Percentiles rank a stretch among this genome's conserved stretches.
Evolutionary conservation across 2,113 vertebrate species (phyloP).

Genomic region (Vicugna pacos): DNA sequence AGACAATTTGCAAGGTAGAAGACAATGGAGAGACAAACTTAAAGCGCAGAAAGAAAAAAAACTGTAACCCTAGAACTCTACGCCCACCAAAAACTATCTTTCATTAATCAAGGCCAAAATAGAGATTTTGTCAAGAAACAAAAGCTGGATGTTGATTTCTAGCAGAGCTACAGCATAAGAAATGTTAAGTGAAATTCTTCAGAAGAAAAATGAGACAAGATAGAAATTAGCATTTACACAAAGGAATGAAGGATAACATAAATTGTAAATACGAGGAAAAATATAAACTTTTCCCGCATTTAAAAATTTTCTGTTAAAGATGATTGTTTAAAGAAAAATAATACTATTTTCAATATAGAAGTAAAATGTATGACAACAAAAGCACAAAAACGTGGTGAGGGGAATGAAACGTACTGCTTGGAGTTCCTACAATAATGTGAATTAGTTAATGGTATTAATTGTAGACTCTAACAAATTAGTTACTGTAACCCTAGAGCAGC

Average conservation of each 20-base stretch:
- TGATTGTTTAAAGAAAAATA: background rate
- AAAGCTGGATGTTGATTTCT: background rate
- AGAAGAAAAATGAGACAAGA: background rate
- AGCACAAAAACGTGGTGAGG: background rate
- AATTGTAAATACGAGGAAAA: background rate
- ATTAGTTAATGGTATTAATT: background rate
- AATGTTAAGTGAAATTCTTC: background rate
- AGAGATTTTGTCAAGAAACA: background rate
- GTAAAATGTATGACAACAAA: background rate
- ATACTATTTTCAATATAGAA: background rate
- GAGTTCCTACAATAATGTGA: background rate
- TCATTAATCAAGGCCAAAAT: background rate
- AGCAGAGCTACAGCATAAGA: background rate
- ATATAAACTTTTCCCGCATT: background rate
- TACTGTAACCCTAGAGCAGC: background rate
- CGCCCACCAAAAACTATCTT: background rate
- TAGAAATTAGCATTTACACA: background rate
- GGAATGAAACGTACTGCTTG: background rate
- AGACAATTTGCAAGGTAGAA: background rate
- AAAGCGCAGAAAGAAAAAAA: background rate
- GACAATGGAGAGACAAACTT: background rate
- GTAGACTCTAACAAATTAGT: background rate
- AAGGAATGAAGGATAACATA: background rate
- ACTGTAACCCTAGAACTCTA: background rate
- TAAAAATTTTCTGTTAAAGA: background rate